Conservation (phyloP, 2,797 vertebrate species). For the Rachycentron canadum region DNA sequence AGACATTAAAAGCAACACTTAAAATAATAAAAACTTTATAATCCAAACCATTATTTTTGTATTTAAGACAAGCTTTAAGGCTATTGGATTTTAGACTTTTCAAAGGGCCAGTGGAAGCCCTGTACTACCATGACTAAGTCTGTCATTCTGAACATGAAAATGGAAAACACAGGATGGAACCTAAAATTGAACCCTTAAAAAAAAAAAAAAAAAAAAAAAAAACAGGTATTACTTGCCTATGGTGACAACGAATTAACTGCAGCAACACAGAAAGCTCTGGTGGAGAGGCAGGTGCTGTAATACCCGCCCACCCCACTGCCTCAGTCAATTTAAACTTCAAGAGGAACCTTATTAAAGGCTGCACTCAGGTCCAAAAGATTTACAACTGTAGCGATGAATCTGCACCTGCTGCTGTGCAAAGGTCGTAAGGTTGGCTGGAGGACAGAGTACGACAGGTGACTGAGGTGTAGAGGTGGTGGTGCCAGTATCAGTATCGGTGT, state of each 20-base stretch:
- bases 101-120: no score
- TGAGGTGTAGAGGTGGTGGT: slow-evolving; percentile 4
- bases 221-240: slow-evolving; percentile 48
- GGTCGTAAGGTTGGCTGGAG: slow-evolving; percentile 41
- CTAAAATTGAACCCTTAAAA: slow-evolving; percentile 38
- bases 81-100: not conserved
- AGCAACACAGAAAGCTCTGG: slow-evolving; percentile 39
- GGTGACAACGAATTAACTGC: slow-evolving; percentile 57
- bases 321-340: slow-evolving; percentile 66
- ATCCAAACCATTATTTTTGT: no score
- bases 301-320: slow-evolving; percentile 18
- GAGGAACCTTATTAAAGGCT: slow-evolving; percentile 62
- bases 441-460: slow-evolving; percentile 26
- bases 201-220: no score
- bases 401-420: slow-evolving; percentile 40
- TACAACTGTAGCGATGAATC: slow-evolving; percentile 37
- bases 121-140: slow-evolving; percentile 7
- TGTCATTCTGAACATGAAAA: slow-evolving; percentile 21
- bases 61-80: no score
- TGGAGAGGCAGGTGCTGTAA: slow-evolving; percentile 34
- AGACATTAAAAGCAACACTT: no score
- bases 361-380: slow-evolving; percentile 47
- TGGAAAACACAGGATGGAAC: slow-evolving; percentile 39
- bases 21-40: no score
- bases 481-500: not conserved